Evolutionary conservation across 2,113 vertebrate genomes (phyloP), one percentile per base, ranked within the genome.

Genomic region (Clarias gariepinus): DNA sequence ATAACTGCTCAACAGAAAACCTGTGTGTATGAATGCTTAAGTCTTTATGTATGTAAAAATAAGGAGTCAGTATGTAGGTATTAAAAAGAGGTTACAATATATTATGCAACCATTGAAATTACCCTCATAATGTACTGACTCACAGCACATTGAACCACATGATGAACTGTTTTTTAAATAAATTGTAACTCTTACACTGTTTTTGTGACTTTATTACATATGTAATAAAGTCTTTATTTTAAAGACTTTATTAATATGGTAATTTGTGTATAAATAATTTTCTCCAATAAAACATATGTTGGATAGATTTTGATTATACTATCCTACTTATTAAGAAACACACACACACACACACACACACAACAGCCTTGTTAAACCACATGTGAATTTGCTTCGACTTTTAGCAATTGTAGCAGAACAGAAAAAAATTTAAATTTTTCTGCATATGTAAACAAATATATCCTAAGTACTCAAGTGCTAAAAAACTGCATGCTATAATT

Each of bases 251-350:
- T n/a, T n/a, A n/a, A n/a, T n/a, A n/a, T n/a, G n/a, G n/a, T n/a
- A n/a, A n/a, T n/a, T n/a, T n/a, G n/a, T 64, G 82, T 81, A 53
- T 41, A 58, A 71, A 74, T 73, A 63, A 41, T 68, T 77, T 74
- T 53, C 71, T 21, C 63, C 33, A 52, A 88, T 85, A 88, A 80
- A 81, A 85, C 80, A 55, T 55, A 30, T n/a, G 10, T 16, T 82
- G 79, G 2, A 23, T 33, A 52, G 68, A 47, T 76, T 41, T 36
- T 84, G 57, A 89, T 88, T 79, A 64, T 63, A 41, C 41, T 9
- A 61, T 60, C 53, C 69, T 88, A 77, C 52, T 55, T 36, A 79
- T 53, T 79, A 58, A 55, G 25, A 47, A 30, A 52, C 52, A 78
- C 77, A 6, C 7, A 69, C 81, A 89, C 84, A 83, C 11, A 66